Evolutionary conservation across 1,140 invertebrate genomes (phyloP).

Genomic region (Proctacanthus coquilletti): DNA sequence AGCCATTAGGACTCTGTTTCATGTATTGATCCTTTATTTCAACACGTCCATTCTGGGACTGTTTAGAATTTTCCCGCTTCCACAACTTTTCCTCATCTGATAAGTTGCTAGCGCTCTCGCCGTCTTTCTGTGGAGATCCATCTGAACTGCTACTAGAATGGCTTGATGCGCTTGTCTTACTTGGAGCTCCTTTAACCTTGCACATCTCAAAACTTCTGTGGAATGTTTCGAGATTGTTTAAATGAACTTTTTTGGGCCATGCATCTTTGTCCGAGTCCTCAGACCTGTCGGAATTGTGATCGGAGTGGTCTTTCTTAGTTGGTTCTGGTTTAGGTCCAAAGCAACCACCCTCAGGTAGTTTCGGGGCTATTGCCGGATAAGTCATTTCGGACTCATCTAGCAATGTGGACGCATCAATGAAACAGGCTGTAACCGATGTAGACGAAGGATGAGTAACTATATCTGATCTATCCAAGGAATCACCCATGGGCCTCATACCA

Average conservation of each 20-base stretch:
- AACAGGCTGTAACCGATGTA: slow-evolving; percentile 32
- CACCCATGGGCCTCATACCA: background rate
- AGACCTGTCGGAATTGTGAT: background rate
- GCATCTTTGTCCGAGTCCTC: slow-evolving; percentile 3
- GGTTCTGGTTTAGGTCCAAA: background rate
- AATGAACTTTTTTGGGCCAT: background rate
- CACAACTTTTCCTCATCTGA: slow-evolving; percentile 32
- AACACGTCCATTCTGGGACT: background rate
- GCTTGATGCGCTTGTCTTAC: background rate
- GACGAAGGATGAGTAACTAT: background rate
- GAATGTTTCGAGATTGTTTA: slow-evolving; percentile 20
- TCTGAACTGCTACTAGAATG: slow-evolving; percentile 8
- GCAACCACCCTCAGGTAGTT: slow-evolving; percentile 19
- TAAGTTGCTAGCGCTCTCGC: slow-evolving; percentile 20
- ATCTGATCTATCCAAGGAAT: background rate
- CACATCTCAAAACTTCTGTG: slow-evolving; percentile 26
- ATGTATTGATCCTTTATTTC: slow-evolving; percentile 24
- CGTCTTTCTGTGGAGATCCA: slow-evolving; percentile 11
- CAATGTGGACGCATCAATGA: slow-evolving; percentile 57
- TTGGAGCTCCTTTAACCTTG: slow-evolving; percentile 10
- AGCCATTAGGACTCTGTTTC: slow-evolving; percentile 26
- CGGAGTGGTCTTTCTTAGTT: background rate
- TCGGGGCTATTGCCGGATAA: slow-evolving; percentile 3
- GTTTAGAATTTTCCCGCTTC: slow-evolving; percentile 14
- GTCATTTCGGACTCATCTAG: slow-evolving; percentile 43